These are phyloP conservation scores for Phyllotreta cruciferae DNA, from an alignment of 2,888 invertebrate species.

Conservation along the genomic window DNA sequence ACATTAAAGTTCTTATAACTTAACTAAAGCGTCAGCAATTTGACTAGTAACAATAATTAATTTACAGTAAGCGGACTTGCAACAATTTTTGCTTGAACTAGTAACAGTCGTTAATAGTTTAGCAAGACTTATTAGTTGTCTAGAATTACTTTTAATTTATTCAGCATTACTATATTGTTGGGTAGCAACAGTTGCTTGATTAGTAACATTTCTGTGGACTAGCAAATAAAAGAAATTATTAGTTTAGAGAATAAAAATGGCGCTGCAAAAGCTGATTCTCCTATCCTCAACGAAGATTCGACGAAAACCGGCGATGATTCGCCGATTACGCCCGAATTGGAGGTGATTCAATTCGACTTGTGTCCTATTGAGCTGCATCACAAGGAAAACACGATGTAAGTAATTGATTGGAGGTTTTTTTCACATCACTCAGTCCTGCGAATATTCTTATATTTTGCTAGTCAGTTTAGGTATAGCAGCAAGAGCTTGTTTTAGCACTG, in stretches of 20 bases:
- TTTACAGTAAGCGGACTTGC: too few relatives aligned
- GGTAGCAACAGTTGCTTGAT: too few relatives aligned
- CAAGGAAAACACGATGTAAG: conserved; percentile 52
- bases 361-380: conserved; percentile 38
- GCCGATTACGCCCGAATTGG: conserved; percentile 35
- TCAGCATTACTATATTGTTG: too few relatives aligned
- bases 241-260: conserved; percentile 12
- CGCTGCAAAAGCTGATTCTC: background rate
- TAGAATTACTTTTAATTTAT: too few relatives aligned
- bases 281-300: background rate
- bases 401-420: conserved; percentile 22
- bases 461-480: conserved; percentile 14
- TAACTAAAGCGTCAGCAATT: too few relatives aligned
- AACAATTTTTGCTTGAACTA: too few relatives aligned
- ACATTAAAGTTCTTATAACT: too few relatives aligned
- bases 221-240: background rate
- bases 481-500: conserved; percentile 39
- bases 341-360: conserved; percentile 48
- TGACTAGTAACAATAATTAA: too few relatives aligned
- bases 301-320: conserved; percentile 5
- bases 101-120: background rate
- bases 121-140: background rate
- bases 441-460: conserved; percentile 18
- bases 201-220: too few relatives aligned
- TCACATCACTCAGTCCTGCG: background rate